Evolutionary conservation across 2,888 invertebrate species (phyloP).

Genomic region (Proisotoma minuta): DNA sequence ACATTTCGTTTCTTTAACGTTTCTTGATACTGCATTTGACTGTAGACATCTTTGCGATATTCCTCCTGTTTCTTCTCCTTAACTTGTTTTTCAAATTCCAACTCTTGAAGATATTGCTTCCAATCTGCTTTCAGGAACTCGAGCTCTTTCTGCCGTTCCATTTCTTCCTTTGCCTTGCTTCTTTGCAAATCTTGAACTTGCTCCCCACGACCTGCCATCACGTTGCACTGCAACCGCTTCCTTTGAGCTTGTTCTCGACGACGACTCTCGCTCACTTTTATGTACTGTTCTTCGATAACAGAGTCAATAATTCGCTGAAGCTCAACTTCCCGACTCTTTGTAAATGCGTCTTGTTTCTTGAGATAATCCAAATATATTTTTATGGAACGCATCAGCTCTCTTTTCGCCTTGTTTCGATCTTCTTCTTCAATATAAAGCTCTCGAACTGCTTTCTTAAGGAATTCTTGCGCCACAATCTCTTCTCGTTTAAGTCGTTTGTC

Average conservation of each 20-base stretch:
- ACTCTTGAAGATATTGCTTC: conserved; percentile 34
- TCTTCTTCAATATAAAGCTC: conserved; percentile 35
- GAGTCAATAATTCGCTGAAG: conserved; percentile 40
- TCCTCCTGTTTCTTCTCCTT: conserved; percentile 27
- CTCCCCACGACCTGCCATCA: conserved; percentile 36
- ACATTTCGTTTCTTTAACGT: conserved; percentile 29
- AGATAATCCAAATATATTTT: conserved; percentile 42
- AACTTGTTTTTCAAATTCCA: conserved; percentile 35
- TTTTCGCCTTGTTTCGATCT: conserved; percentile 35
- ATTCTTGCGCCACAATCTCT: conserved; percentile 41
- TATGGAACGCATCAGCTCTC: conserved; percentile 39
- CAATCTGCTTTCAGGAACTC: conserved; percentile 43
- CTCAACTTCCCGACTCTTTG: conserved; percentile 35
- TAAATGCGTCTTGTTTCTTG: conserved; percentile 34
- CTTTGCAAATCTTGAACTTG: conserved; percentile 39
- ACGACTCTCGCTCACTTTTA: conserved; percentile 34
- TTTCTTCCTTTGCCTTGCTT: conserved; percentile 38
- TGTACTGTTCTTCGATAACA: conserved; percentile 44
- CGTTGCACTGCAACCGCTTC: conserved; percentile 32
- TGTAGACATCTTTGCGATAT: conserved; percentile 35
- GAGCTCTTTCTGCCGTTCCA: conserved; percentile 37
- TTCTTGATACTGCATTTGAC: conserved; percentile 34
- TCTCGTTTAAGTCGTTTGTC: conserved; percentile 39
- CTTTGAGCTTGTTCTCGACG: conserved; percentile 41
- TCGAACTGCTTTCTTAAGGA: conserved; percentile 39